These are phyloP conservation scores for Orchestia grillus DNA, from an alignment of 1,140 invertebrate species.

Conservation along the genomic window DNA sequence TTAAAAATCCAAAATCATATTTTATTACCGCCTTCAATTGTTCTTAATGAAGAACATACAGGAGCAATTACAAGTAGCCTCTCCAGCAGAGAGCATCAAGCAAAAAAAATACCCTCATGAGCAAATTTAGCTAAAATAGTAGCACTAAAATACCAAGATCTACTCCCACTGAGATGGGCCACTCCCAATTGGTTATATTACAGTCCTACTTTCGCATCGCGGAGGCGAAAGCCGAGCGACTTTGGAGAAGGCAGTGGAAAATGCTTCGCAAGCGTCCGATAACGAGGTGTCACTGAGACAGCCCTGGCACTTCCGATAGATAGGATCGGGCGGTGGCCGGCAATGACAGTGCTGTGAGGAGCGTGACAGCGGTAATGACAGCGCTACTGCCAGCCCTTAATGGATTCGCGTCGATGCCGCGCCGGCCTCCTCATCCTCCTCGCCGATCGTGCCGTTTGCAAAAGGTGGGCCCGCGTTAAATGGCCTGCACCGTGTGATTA, in stretches of 20 bases:
- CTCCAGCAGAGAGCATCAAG: neutral
- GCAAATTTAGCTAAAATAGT: neutral
- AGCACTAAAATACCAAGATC: neutral
- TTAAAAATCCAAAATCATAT: neutral
- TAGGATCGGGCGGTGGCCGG: slow-evolving; percentile 13
- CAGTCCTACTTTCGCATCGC: neutral
- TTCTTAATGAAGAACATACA: neutral
- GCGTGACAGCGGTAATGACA: slow-evolving; percentile 23
- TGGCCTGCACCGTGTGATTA: neutral
- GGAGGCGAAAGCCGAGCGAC: neutral
- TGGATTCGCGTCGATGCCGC: neutral
- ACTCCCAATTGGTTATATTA: neutral
- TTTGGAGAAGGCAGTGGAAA: slow-evolving; percentile 24
- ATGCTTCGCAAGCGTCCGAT: slow-evolving; percentile 37
- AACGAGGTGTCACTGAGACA: slow-evolving; percentile 42
- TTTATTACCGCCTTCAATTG: neutral
- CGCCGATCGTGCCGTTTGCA: neutral
- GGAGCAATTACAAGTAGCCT: neutral
- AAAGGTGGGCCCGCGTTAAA: neutral
- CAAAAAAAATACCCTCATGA: neutral
- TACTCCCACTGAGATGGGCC: neutral
- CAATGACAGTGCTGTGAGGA: slow-evolving; percentile 44
- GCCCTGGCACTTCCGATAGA: slow-evolving; percentile 29
- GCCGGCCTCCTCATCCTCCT: neutral
- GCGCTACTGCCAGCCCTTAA: slow-evolving; percentile 5